Evolutionary conservation across 2,797 vertebrate genomes (phyloP).

Genomic region (Sebastes jordani): DNA sequence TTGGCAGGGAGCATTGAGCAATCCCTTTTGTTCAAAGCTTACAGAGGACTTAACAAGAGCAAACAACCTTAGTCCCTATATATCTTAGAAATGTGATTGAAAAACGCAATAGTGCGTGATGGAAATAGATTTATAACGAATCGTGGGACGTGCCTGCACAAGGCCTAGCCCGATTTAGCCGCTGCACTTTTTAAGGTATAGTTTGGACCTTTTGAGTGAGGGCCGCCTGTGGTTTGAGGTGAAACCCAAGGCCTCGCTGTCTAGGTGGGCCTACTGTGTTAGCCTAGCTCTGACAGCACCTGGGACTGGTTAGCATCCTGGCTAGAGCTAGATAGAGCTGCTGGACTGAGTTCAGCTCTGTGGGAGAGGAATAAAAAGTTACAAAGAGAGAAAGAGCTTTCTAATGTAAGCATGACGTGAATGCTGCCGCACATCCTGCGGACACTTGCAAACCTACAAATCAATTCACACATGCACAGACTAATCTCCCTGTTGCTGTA

Average conservation of each 20-base stretch:
- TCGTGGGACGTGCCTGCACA: conserved; percentile 24
- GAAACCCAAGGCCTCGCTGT: conserved; percentile 58
- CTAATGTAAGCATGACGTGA: conserved; percentile 53
- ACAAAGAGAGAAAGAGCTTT: conserved; percentile 59
- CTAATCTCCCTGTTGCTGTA: conserved; percentile 8
- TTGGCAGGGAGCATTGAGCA: conserved; percentile 51
- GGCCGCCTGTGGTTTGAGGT: conserved; percentile 53
- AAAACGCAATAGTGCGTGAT: conserved; percentile 13
- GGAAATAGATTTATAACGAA: conserved; percentile 30
- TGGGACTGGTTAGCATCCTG: conserved; percentile 78
- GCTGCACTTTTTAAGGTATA: conserved; percentile 40
- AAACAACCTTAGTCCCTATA: conserved; percentile 47
- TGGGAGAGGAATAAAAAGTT: conserved; percentile 66
- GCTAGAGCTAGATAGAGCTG: conserved; percentile 57
- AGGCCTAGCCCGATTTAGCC: conserved; percentile 28
- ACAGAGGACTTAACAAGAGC: conserved; percentile 59
- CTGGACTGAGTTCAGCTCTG: conserved; percentile 70
- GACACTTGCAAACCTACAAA: conserved; percentile 36
- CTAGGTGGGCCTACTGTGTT: conserved; percentile 70
- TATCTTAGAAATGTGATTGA: conserved; percentile 32
- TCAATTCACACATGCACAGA: conserved; percentile 43
- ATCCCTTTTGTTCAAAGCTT: conserved; percentile 64
- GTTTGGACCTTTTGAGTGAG: conserved; percentile 30
- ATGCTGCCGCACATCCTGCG: conserved; percentile 45
- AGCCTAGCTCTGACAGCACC: conserved; percentile 62